Evolutionary conservation across 2,888 invertebrate species (phyloP), one percentile per base, ranked within the genome.

Genomic region (Macropis europaea): DNA sequence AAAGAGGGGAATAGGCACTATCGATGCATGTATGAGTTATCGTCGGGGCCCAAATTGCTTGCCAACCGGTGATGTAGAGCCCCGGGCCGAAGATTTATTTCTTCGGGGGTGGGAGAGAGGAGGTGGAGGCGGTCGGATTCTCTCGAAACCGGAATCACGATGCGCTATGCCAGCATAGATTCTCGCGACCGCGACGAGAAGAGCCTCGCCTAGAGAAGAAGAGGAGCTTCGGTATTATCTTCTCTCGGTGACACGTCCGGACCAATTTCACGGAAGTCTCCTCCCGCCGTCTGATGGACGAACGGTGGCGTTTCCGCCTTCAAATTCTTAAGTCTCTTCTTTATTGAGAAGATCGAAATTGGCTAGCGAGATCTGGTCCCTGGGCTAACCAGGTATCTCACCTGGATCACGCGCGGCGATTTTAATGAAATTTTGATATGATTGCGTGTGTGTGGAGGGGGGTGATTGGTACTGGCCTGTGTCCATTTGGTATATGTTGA

Each of bases 1-100:
- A 52, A 45, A 19, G 45, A 56, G 50, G 48, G 67, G 47, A 64
- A 67, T 72, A 73, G 76, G 82, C 79, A 81, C 86, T 88, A 89
- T 89, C 88, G 89, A 88, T 88, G 88, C 86, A 85, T 86, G 88
- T 89, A 89, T 89, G 88, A 89, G 87, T 89, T 88, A 89, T 88
- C 88, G 87, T 81, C 85, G 78, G 84, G 86, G 85, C 87, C 88
- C 86, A 89, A 89, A 89, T 89, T 89, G 87, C 88, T 89, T 89
- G 89, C 89, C 88, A 89, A 88, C 87, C 85, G 82, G 88, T 89
- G 88, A 88, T 88, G 86, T 88, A 88, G 85, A 88, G 88, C 88
- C 84, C 82, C 79, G 81, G 84, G 81, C 83, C 81, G 82, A 87
- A 88, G 86, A 88, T 89, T 88, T 88, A 88, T 88, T 88, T 85